A percentile compares a stretch with the other conserved stretches of the same genome.
Evolutionary conservation across 2,888 invertebrate genomes (phyloP).

Genomic region (Parascotia fuliginaria): DNA sequence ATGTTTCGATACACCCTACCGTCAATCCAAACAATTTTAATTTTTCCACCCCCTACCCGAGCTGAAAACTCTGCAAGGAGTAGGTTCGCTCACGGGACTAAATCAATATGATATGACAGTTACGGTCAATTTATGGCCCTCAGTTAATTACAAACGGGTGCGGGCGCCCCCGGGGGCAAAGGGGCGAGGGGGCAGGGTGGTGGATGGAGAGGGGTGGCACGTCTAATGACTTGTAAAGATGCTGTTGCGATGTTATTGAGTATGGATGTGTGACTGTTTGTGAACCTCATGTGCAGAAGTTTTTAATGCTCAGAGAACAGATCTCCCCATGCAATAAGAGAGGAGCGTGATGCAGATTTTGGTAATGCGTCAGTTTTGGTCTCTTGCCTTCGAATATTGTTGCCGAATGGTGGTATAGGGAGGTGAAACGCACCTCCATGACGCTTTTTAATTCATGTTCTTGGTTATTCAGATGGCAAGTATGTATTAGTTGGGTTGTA

Average conservation of each 20-base stretch:
- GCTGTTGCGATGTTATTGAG: slow-evolving; percentile 57
- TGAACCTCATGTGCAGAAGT: slow-evolving; percentile 20
- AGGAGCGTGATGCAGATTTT: background rate
- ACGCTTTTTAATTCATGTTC: too few relatives aligned
- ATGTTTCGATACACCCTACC: slow-evolving; percentile 44
- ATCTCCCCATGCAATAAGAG: background rate
- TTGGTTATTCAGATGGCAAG: too few relatives aligned
- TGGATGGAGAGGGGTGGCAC: slow-evolving; percentile 47
- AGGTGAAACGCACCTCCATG: too few relatives aligned
- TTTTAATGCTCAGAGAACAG: too few relatives aligned
- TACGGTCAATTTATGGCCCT: slow-evolving; percentile 85
- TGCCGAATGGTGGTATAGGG: too few relatives aligned
- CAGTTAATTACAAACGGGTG: slow-evolving; percentile 84
- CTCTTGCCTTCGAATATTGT: too few relatives aligned
- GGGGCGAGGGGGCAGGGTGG: slow-evolving; percentile 26
- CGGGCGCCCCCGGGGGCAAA: slow-evolving; percentile 47
- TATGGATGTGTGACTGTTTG: slow-evolving; percentile 52
- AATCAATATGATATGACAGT: slow-evolving; percentile 87
- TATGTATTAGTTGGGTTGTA: too few relatives aligned
- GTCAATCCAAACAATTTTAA: slow-evolving; percentile 66
- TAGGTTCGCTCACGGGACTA: slow-evolving; percentile 72
- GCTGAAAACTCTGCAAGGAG: slow-evolving; percentile 61
- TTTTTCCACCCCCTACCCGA: slow-evolving; percentile 57
- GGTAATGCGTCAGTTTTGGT: too few relatives aligned
- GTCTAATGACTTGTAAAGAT: slow-evolving; percentile 84